A percentile compares a stretch with the other conserved stretches of the same genome.
These are phyloP conservation scores for Mus pahari DNA, from an alignment of 2,113 vertebrate species.

Conservation along the genomic window DNA sequence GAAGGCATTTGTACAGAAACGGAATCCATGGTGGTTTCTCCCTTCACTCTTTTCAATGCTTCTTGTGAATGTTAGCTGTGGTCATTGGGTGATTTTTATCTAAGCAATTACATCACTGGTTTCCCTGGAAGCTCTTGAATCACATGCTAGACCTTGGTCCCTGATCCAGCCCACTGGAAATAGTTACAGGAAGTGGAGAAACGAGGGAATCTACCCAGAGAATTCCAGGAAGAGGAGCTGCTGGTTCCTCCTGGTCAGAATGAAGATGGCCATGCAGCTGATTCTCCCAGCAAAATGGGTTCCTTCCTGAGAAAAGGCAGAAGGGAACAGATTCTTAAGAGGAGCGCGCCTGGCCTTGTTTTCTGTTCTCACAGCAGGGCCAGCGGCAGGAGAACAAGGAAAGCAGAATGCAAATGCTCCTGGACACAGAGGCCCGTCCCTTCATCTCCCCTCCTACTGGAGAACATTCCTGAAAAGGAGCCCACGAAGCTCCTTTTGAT, in stretches of 20 bases:
- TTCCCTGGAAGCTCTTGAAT: not conserved
- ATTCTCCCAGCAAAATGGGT: not conserved
- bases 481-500: not conserved
- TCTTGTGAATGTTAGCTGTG: not conserved
- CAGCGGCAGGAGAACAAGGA: not conserved
- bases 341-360: not conserved
- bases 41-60: not conserved
- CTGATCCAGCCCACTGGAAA: not conserved
- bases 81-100: not conserved
- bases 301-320: not conserved
- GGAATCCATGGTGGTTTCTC: not conserved
- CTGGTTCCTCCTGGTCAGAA: not conserved
- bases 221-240: not conserved
- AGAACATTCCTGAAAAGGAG: not conserved
- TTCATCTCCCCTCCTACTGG: not conserved
- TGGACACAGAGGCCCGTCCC: not conserved
- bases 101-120: no score
- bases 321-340: fast-evolving
- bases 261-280: not conserved
- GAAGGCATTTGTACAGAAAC: not conserved
- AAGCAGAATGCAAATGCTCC: not conserved
- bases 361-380: not conserved
- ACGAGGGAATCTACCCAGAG: not conserved
- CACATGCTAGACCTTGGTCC: not conserved
- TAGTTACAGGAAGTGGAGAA: not conserved